These are phyloP conservation scores for Cercopithecus mona DNA, from an alignment of 2,113 vertebrate species.

Conservation along the genomic window DNA sequence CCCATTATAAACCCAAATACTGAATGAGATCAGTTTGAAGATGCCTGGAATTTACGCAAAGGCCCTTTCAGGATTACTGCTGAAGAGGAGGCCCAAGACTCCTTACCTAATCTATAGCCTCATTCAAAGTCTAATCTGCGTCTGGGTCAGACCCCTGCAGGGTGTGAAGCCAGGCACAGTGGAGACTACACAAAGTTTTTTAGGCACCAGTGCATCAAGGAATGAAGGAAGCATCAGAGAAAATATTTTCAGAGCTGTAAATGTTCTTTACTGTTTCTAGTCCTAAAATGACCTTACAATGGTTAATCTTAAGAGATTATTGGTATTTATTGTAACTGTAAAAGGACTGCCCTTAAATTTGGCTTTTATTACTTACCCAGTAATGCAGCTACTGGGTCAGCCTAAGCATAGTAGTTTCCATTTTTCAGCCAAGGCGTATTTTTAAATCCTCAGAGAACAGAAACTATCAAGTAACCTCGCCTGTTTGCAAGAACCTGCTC, in stretches of 20 bases:
- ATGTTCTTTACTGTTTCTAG: neutral
- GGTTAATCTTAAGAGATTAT: neutral
- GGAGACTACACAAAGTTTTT: neutral
- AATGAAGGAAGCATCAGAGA: neutral
- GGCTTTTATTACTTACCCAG: neutral
- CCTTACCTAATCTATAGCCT: neutral
- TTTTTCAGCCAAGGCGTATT: neutral
- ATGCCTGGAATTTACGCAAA: neutral
- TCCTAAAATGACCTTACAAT: constrained; percentile 7
- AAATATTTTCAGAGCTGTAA: neutral
- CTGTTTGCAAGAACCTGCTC: neutral
- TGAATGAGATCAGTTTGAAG: neutral
- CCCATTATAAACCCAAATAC: neutral
- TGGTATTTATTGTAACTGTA: neutral
- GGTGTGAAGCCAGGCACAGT: neutral
- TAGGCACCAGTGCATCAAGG: neutral
- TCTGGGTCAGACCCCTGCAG: neutral
- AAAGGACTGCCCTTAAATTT: neutral
- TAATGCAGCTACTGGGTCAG: neutral
- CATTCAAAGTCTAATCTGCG: neutral
- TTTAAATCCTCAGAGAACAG: neutral
- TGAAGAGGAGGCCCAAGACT: neutral
- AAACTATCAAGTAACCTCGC: neutral
- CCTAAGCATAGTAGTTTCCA: neutral
- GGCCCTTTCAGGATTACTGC: neutral